Base-by-base conservation (phyloP, 2,888 invertebrate species). In the Actias luna region DNA sequence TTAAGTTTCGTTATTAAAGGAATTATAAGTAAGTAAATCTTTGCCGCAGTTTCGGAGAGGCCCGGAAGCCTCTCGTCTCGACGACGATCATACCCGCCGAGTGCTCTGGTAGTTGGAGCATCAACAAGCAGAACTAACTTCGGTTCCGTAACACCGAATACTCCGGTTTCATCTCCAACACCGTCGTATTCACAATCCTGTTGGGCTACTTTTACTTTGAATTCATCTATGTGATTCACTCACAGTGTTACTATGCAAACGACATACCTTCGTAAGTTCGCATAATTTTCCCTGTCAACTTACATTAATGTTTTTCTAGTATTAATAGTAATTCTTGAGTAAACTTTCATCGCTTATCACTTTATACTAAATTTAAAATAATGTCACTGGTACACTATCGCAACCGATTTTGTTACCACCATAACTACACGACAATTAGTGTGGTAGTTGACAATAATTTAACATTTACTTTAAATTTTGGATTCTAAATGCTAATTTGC, bases 141-240 rank as follows among this genome's bases (percentile, higher is more conserved):
- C 66, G 66, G 61, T 55, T 59, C 68, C 61, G 63, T 69, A 58
- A 62, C 69, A n/a, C 65, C 76, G 2, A 68, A 75, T 5, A 67
- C 84, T 5, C 79, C 83, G 2, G 72, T 81, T 1, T 75, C 84
- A 0, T 76, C 85, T 0, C 78, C 84, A 0, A 74, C 82, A 2
- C 69, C 79, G 0, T 58, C 58, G 18, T 59, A 46, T 22, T 29
- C 63, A 16, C 42, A 59, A 33, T 57, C 60, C 8, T 42, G 7
- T 35, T 83, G 83, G 83, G 74, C 80, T 58, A 72, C 71, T 59
- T 82, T 77, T 64, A 75, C 80, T 39, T 76, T 83, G 29, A 84
- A 86, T 72, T 84, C n/a, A 18, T 8, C 42, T 8, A 7, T 0
- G 42, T 18, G n/a, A 42, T 42, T 42, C 42, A 18, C 5, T 8